These are phyloP conservation scores for Gadopsis bispinosus DNA, from an alignment of 2,797 vertebrate genomes.

Conservation along the genomic window DNA sequence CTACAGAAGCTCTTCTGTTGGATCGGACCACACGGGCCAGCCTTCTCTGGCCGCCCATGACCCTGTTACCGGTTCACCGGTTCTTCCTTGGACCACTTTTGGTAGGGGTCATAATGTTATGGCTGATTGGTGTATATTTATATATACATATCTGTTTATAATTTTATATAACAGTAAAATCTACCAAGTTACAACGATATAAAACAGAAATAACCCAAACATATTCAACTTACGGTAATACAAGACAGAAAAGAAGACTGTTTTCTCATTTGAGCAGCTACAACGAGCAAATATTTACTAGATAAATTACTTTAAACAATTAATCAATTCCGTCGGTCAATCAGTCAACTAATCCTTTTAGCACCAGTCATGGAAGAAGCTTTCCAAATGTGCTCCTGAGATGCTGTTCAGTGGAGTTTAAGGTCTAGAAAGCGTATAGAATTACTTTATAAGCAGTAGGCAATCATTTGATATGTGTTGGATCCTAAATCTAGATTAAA, in stretches of 20 bases:
- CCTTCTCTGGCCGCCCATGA: too few relatives aligned
- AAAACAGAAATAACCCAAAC: neutral
- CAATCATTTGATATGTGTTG: constrained; percentile 64
- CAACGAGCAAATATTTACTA: neutral
- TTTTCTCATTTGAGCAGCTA: neutral
- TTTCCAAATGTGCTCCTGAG: constrained; percentile 9
- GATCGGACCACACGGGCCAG: too few relatives aligned
- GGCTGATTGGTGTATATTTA: too few relatives aligned
- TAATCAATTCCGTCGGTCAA: neutral
- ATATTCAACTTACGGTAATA: neutral
- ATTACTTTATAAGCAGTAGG: constrained; percentile 43
- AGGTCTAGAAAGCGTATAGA: constrained; percentile 43
- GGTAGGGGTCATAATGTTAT: too few relatives aligned
- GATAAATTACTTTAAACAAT: neutral
- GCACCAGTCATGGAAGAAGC: neutral
- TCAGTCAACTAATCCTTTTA: constrained; percentile 6
- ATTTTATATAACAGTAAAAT: neutral
- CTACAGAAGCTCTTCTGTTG: too few relatives aligned
- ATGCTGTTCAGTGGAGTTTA: constrained; percentile 13
- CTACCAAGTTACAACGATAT: neutral
- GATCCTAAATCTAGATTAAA: constrained; percentile 70
- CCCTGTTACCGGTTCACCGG: too few relatives aligned
- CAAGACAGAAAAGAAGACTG: neutral
- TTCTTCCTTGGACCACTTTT: too few relatives aligned
- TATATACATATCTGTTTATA: too few relatives aligned